Conservation (phyloP, 2,113 vertebrate species). For the Pluvianellus socialis region DNA sequence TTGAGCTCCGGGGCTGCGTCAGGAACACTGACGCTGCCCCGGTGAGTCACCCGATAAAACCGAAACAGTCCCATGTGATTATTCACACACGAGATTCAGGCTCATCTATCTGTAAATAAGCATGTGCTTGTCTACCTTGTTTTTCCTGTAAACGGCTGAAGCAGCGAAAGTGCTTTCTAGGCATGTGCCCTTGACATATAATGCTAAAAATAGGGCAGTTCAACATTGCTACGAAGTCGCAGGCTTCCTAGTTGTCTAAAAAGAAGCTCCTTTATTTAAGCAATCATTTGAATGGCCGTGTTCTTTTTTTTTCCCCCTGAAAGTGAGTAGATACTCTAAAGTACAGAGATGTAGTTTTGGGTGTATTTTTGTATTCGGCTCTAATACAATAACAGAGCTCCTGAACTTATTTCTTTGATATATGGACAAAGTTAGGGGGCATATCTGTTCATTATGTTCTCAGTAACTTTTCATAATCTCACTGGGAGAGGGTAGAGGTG, state of each 20-base stretch:
- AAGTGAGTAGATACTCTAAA: background rate
- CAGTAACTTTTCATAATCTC: background rate
- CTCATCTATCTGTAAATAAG: conserved; percentile 29
- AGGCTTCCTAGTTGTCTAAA: background rate
- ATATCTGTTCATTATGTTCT: background rate
- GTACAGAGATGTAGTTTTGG: too few relatives aligned
- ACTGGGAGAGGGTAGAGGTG: background rate
- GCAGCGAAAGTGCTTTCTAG: conserved; percentile 49
- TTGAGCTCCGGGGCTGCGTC: background rate
- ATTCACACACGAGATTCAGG: background rate
- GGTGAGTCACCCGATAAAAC: background rate
- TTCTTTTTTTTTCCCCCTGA: background rate
- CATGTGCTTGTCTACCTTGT: conserved; percentile 6
- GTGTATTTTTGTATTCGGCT: background rate
- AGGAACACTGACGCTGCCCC: background rate
- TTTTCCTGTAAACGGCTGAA: conserved; percentile 53
- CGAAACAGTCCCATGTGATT: background rate
- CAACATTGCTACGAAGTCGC: background rate
- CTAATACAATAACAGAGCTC: background rate
- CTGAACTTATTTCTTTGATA: background rate
- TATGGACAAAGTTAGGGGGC: background rate
- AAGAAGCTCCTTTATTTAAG: background rate
- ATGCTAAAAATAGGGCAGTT: conserved; percentile 31
- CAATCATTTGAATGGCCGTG: background rate
- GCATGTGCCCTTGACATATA: conserved; percentile 46